A percentile compares a stretch with the other conserved stretches of the same genome.
phyloP scores from a whole-genome alignment of 1,140 invertebrate species.

The Plodia interpunctella region DNA sequence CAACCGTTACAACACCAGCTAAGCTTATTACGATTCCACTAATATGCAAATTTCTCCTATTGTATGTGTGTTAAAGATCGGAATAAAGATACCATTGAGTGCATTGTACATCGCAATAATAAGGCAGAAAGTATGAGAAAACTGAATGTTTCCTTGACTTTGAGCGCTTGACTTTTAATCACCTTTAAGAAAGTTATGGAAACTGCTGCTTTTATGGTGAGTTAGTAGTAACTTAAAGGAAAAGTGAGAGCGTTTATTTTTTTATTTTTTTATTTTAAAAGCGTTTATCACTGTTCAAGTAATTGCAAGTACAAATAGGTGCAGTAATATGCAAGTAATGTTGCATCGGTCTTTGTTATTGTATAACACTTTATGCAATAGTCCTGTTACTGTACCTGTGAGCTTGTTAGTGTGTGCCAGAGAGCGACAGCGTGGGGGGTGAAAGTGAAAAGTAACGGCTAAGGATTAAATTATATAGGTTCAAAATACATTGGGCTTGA shows the following conservation, averaged over 20 bases:
- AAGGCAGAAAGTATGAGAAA: conserved; percentile 21
- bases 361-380: conserved; percentile 3
- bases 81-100: conserved; percentile 15
- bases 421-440: neutral
- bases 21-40: conserved; percentile 18
- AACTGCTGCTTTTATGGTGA: too few relatives aligned
- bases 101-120: conserved; percentile 8
- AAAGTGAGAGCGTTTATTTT: too few relatives aligned
- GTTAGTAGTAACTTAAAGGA: too few relatives aligned
- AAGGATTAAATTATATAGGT: neutral
- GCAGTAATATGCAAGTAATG: neutral
- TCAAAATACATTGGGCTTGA: neutral
- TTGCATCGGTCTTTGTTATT: conserved; percentile 2
- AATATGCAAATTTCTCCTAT: conserved; percentile 24
- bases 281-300: too few relatives aligned
- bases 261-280: too few relatives aligned
- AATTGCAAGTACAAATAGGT: too few relatives aligned
- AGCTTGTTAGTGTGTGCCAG: conserved; percentile 4
- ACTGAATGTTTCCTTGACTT: neutral
- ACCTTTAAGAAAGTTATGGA: neutral
- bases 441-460: conserved; percentile 13
- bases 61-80: conserved; percentile 13
- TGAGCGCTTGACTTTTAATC: neutral
- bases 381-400: neutral
- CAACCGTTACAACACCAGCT: conserved; percentile 41